phyloP scores from a whole-genome alignment of 2,888 invertebrate genomes.

The Myopa testacea region DNA sequence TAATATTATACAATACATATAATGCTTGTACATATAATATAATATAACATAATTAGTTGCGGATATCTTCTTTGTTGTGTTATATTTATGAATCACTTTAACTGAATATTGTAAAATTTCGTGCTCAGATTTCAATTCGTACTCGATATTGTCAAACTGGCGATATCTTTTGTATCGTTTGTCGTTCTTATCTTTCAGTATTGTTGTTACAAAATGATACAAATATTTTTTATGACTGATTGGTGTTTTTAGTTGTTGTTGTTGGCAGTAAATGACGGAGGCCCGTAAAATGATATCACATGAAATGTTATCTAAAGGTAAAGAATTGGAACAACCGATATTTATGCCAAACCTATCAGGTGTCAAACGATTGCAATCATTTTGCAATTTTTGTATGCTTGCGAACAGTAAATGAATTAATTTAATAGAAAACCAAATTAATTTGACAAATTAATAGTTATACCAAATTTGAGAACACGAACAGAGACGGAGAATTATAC shows the following conservation, averaged over 20 bases:
- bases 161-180: not conserved
- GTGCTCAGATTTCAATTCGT: not conserved
- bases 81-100: not conserved
- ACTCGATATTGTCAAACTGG: too few relatives aligned
- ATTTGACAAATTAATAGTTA: too few relatives aligned
- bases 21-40: not conserved
- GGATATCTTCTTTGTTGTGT: too few relatives aligned
- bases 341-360: constrained; percentile 16
- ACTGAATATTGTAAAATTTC: not conserved
- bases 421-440: not conserved
- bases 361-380: not conserved
- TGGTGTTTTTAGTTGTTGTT: not conserved
- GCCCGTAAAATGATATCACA: constrained; percentile 18
- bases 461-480: too few relatives aligned
- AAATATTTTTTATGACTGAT: not conserved
- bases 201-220: not conserved
- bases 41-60: too few relatives aligned
- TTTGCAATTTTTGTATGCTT: not conserved
- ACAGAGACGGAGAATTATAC: too few relatives aligned
- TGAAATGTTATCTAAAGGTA: constrained; percentile 1
- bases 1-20: too few relatives aligned
- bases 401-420: not conserved
- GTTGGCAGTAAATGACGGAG: not conserved
- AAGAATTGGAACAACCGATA: constrained; percentile 4
- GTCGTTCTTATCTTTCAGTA: not conserved